Conservation (phyloP, 2,113 vertebrate genomes). For the Epinephelus lanceolatus region DNA sequence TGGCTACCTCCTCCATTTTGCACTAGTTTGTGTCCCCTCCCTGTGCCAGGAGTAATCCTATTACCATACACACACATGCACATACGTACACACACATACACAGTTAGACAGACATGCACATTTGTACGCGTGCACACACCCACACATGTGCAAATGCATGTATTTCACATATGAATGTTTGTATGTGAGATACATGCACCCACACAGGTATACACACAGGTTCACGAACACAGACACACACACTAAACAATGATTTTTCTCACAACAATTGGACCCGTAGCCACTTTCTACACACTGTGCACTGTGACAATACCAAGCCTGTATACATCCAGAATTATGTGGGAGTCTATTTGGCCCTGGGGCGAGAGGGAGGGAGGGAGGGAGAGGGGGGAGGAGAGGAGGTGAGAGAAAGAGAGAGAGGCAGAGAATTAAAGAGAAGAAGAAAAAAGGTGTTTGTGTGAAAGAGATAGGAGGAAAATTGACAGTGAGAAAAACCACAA, state of each 20-base stretch:
- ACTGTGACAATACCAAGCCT: slow-evolving; percentile 71
- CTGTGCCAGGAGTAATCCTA: slow-evolving; percentile 98
- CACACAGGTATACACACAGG: slow-evolving; percentile 72
- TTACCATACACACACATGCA: slow-evolving; percentile 86
- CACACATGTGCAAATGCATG: slow-evolving; percentile 43
- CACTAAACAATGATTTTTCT: slow-evolving; percentile 76
- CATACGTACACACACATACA: slow-evolving; percentile 36
- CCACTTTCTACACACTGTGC: slow-evolving; percentile 69
- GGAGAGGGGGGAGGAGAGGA: neutral
- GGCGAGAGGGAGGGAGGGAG: slow-evolving; percentile 78
- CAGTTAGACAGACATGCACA: slow-evolving; percentile 15
- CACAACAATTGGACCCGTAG: slow-evolving; percentile 77
- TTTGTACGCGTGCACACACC: slow-evolving; percentile 32
- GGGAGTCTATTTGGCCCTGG: slow-evolving; percentile 86
- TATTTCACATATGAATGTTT: slow-evolving; percentile 41
- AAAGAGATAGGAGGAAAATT: slow-evolving; percentile 59
- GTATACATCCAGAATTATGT: slow-evolving; percentile 85
- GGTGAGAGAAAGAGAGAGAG: slow-evolving; percentile 24
- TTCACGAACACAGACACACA: slow-evolving; percentile 35
- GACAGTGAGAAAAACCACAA: slow-evolving; percentile 64
- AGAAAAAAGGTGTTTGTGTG: slow-evolving; percentile 64
- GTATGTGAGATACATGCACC: slow-evolving; percentile 42
- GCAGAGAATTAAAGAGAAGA: slow-evolving; percentile 35
- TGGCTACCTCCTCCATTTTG: slow-evolving; percentile 97
- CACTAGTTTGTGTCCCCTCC: slow-evolving; percentile 91